Conservation (phyloP, 1,140 invertebrate species). For the Nautilus pompilius region DNA sequence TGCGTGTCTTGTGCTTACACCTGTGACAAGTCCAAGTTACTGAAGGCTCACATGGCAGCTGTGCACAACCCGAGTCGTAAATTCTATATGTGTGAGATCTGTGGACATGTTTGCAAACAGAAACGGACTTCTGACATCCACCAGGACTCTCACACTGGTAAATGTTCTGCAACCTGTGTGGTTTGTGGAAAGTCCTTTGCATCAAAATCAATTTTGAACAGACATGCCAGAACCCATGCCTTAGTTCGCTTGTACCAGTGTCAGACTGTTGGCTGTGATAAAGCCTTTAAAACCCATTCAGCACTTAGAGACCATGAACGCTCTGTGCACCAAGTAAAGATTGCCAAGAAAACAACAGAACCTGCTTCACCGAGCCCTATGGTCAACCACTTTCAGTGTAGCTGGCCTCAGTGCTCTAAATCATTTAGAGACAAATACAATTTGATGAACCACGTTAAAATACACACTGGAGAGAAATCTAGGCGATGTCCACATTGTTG, state of each 20-base stretch:
- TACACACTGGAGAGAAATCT: conserved; percentile 14
- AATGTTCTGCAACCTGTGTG: conserved; percentile 9
- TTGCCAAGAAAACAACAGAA: background rate
- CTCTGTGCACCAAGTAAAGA: no score
- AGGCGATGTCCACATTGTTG: conserved; percentile 15
- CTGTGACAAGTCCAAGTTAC: background rate
- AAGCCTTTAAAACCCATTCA: background rate
- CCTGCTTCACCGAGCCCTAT: no score
- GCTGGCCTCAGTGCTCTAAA: conserved; percentile 8
- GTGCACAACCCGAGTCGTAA: conserved; percentile 8
- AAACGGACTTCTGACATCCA: conserved; percentile 7
- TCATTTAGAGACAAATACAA: conserved; percentile 22
- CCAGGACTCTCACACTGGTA: conserved; percentile 8
- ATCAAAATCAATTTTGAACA: conserved; percentile 14
- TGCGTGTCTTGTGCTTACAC: conserved; percentile 5
- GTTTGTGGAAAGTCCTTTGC: conserved; percentile 18
- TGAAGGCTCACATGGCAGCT: conserved; percentile 8
- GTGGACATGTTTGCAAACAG: conserved; percentile 15
- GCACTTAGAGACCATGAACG: no score
- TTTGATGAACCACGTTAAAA: conserved; percentile 13
- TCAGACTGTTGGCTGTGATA: conserved; percentile 1
- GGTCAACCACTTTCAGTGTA: conserved; percentile 7
- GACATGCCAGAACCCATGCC: conserved; percentile 18
- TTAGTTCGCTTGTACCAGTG: background rate
- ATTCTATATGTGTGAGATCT: conserved; percentile 12